Percentiles rank a stretch among this genome's conserved stretches.
Evolutionary conservation across 53 echinoderm and acorn worm species (phyloP).

Genomic region (Stichopus horrens): DNA sequence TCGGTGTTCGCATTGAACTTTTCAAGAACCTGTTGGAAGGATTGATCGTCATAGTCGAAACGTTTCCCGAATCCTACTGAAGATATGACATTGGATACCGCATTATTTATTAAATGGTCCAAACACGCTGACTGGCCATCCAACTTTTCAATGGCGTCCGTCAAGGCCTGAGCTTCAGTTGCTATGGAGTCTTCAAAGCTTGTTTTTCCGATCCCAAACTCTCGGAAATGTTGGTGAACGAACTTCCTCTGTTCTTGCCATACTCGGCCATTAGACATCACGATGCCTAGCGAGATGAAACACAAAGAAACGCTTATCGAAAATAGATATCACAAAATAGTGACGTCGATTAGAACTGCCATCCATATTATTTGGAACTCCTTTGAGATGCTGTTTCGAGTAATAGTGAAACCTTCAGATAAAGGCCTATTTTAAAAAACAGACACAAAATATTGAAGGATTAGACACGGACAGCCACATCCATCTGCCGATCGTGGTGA

Average conservation of each 20-base stretch:
- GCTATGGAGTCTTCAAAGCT: conserved; percentile 27
- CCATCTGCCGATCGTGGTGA: too few species aligned
- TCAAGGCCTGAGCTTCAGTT: not conserved
- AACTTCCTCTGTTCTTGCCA: conserved; percentile 43
- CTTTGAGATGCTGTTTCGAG: too few species aligned
- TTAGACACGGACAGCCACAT: too few species aligned
- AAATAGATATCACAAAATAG: too few species aligned
- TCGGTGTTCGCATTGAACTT: not conserved
- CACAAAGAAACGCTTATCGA: not conserved
- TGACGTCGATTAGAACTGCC: too few species aligned
- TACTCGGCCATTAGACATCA: not conserved
- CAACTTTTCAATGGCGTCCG: not conserved
- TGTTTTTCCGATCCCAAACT: conserved; percentile 23
- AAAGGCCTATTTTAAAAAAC: too few species aligned
- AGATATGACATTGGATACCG: conserved; percentile 33
- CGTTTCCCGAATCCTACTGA: conserved; percentile 13
- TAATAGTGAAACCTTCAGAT: too few species aligned
- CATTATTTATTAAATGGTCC: conserved; percentile 8
- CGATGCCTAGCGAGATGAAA: not conserved
- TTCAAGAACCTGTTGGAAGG: conserved; percentile 15
- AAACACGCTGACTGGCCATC: not conserved
- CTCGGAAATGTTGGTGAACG: conserved; percentile 27
- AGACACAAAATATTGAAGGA: too few species aligned
- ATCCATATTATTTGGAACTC: too few species aligned
- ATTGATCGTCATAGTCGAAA: conserved; percentile 42